A percentile compares a stretch with the other conserved stretches of the same genome.
These are phyloP conservation scores for Seira sanloemensis DNA, from an alignment of 2,888 invertebrate genomes.

Conservation along the genomic window DNA sequence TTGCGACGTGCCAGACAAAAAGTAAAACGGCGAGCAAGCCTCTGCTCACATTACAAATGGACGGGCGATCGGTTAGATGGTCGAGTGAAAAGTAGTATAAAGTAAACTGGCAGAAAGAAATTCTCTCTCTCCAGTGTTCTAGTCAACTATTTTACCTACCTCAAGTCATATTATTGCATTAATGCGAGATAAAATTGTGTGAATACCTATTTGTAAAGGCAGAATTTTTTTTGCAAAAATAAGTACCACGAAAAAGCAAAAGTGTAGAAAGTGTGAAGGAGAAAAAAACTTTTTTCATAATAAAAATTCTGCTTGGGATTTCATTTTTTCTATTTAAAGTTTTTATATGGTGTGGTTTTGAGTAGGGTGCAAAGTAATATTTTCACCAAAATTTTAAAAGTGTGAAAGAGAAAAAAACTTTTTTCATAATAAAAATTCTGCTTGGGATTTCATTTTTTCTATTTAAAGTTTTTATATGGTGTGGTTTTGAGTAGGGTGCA, in stretches of 20 bases:
- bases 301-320: slow-evolving; percentile 18
- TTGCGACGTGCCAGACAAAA: slow-evolving; percentile 10
- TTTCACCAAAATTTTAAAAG: too few relatives aligned
- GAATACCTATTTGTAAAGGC: too few relatives aligned
- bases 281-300: too few relatives aligned
- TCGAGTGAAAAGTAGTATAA: slow-evolving; percentile 11
- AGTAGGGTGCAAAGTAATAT: too few relatives aligned
- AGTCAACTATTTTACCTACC: background rate
- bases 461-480: too few relatives aligned
- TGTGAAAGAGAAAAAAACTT: background rate
- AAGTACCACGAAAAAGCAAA: too few relatives aligned
- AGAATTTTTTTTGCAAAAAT: too few relatives aligned
- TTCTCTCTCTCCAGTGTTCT: background rate
- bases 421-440: slow-evolving; percentile 28
- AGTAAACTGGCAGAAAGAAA: slow-evolving; percentile 17
- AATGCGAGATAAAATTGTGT: background rate
- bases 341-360: too few relatives aligned
- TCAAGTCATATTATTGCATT: background rate
- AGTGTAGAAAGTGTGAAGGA: too few relatives aligned
- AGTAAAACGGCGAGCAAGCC: slow-evolving; percentile 5
- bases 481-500: too few relatives aligned
- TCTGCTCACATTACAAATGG: slow-evolving; percentile 26
- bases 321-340: too few relatives aligned
- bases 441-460: background rate
- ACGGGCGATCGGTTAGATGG: slow-evolving; percentile 26